Conservation (phyloP, 2,113 vertebrate genomes). For the Otolemur garnettii region DNA sequence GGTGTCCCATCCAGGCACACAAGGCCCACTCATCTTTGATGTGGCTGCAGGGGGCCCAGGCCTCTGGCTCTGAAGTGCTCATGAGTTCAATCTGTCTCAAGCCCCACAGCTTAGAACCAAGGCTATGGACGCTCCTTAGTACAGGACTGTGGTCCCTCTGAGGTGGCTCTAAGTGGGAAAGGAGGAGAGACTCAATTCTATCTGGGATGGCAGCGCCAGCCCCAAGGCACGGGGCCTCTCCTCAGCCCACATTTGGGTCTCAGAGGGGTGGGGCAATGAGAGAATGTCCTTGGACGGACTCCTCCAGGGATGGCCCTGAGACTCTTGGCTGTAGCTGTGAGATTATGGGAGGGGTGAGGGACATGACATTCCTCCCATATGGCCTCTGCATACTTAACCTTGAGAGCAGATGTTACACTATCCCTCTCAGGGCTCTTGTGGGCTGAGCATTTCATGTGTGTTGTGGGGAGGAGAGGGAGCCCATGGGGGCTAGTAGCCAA, state of each 20-base stretch:
- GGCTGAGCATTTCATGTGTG: not conserved
- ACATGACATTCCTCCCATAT: no score
- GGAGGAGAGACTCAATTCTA: no score
- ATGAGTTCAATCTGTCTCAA: not conserved
- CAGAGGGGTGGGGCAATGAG: not conserved
- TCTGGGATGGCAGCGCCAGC: not conserved
- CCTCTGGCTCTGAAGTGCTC: not conserved
- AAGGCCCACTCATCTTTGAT: not conserved
- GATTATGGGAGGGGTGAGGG: not conserved
- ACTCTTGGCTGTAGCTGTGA: not conserved
- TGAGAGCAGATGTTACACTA: not conserved
- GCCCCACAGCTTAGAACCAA: not conserved
- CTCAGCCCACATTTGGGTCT: not conserved
- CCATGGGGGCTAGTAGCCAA: conserved; percentile 2
- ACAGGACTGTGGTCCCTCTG: not conserved
- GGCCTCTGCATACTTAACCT: not conserved
- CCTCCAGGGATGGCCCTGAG: not conserved
- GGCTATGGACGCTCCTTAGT: not conserved
- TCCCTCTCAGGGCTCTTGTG: not conserved
- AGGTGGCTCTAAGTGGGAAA: not conserved
- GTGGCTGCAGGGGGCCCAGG: not conserved
- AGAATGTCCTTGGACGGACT: not conserved
- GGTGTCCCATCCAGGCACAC: not conserved
- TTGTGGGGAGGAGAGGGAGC: not conserved
- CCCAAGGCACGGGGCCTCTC: not conserved